Base-by-base conservation (phyloP, 2,113 vertebrate species). In the Spea bombifrons region DNA sequence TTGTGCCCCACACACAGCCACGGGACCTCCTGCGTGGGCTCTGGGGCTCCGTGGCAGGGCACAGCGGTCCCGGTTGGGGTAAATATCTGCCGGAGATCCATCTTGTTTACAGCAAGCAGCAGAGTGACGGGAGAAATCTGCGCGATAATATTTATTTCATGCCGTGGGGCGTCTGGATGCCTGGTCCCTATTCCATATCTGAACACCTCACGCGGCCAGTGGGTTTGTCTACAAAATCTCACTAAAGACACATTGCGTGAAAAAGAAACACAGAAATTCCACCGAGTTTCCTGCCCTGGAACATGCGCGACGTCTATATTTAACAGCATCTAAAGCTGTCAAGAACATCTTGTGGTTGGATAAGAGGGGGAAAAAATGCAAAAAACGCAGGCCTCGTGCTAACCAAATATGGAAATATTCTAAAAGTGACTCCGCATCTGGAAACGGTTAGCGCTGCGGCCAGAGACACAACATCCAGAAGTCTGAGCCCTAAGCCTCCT, bases 341-440 rank as follows among this genome's bases (percentile, higher is more conserved):
- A 95, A 94, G 95, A 96, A 97, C 95, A 94, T 93, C 94, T 94
- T 96, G 95, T 92, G 96, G 95, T 95, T 93, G 93, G 92, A 92
- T 94, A 95, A 95, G 92, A 94, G 92, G 92, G 83, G 89, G 85
- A 94, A 96, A 97, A 95, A 96, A 98, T 98, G 96, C 94, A 93
- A 95, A 97, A 98, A 98, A 98, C 94, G 95, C 91, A 90, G 91
- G 92, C 52, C 95, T 97, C 95, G 94, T 96, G 94, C 95, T 95
- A 93, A 98, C 96, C 97, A 98, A 98, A 98, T 98, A 99, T 97
- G 97, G 97, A 89, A 93, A 98, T 97, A 96, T 93, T 98, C 94
- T 96, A 91, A 92, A 92, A 91, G 92, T 91, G 90, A 92, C 89
- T 90, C 92, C 91, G 87, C 96, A 98, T 98, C 96, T 99, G 96